Base-by-base conservation (phyloP, 2,888 invertebrate species). In the Rotaria magnacalcarata region DNA sequence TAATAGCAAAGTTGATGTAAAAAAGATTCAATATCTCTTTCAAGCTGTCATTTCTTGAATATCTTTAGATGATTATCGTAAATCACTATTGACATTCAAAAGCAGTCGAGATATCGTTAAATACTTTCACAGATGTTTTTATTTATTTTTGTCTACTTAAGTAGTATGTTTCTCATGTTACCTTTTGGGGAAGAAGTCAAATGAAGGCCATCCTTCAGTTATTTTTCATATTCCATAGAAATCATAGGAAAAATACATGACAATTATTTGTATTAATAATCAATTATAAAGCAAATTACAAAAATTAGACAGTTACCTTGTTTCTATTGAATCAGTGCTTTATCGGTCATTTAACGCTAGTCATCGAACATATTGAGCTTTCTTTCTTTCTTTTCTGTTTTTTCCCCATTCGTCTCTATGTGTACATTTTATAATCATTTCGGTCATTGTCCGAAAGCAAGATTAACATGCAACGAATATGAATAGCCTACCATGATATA, bases 371-470 rank as follows among this genome's bases (percentile, higher is more conserved):
- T 67, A 34, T 54, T 67, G 67, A 8, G 16, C 67, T 67, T 14
- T 67, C 10, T 58, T 6, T 52, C 54, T 16, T 19, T 54, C 21
- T 7, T 7, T 54, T 19, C 21, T 54, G 54, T 54, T 60, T 67
- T 34, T 19, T 67, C 2, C 19, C 16, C 34, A 34, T 41, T 67
- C 34, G 34, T 67, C 19, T 67, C 19, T 34, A 67, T 67, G 67
- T 67, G 34, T 34, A 67, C 67, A 34, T 67, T 67, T 67, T 67
- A 27, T 67, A 67, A 67, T 67, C 67, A 67, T 67, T 67, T 67
- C 67, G 67, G 34, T 67, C 67, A 34, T 67, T 34, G 67, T 67
- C 67, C 67, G 67, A 67, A 67, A 41, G 6, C 0, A 67, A 67
- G 67, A 67, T 67, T 67, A 67, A 67, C 67, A 41, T 67, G 34